A percentile compares a stretch with the other conserved stretches of the same genome.
phyloP scores from a whole-genome alignment of 2,797 vertebrate genomes.

The Malurus splendens region DNA sequence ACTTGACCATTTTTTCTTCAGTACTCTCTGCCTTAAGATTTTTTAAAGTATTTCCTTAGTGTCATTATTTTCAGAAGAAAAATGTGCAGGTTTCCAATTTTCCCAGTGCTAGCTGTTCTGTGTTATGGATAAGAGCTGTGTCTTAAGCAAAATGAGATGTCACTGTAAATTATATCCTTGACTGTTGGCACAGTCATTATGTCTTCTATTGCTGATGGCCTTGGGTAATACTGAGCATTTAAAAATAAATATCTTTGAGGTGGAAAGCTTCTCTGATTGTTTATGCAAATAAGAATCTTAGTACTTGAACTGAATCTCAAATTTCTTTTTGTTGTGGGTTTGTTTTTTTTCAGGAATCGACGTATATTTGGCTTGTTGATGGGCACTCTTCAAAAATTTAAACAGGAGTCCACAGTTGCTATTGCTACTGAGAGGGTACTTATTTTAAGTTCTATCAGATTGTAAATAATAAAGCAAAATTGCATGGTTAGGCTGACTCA shows the following conservation, averaged over 20 bases:
- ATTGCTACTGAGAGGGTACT: slow-evolving; percentile 90
- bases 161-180: background rate
- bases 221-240: background rate
- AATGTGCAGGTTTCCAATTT: background rate
- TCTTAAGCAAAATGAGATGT: slow-evolving; percentile 2
- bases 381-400: slow-evolving; percentile 98
- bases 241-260: background rate
- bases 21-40: background rate
- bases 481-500: background rate
- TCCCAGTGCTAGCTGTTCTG: background rate
- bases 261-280: background rate
- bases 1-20: background rate
- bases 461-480: background rate
- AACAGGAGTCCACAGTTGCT: slow-evolving; percentile 94
- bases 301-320: background rate
- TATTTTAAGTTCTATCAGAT: background rate
- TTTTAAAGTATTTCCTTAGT: background rate
- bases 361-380: slow-evolving; percentile 99
- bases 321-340: slow-evolving; percentile 5
- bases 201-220: background rate
- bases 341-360: slow-evolving; percentile 83
- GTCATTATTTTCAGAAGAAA: background rate
- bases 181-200: background rate
- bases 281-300: background rate
- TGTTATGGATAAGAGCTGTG: background rate